These are phyloP conservation scores for Hydropsyche betteni DNA, from an alignment of 2,888 invertebrate species.

Conservation along the genomic window DNA sequence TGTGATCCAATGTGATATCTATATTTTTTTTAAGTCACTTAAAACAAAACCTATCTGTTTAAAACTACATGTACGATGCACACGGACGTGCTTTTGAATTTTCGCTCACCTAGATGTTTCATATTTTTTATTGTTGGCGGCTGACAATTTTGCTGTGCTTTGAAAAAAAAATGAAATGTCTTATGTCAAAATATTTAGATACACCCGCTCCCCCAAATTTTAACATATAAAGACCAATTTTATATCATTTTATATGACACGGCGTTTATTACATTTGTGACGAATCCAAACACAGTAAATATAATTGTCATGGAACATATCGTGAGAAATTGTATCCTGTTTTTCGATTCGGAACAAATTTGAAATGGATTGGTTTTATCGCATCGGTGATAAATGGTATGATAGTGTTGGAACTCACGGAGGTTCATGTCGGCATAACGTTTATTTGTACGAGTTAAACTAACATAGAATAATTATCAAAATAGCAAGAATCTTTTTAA, in stretches of 20 bases:
- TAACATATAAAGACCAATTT: too few species aligned
- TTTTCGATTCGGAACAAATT: too few species aligned
- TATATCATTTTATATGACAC: too few species aligned
- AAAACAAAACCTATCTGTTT: constrained; percentile 11
- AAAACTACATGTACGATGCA: neutral
- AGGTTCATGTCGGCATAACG: neutral
- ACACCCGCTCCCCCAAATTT: too few species aligned
- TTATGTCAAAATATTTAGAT: too few species aligned
- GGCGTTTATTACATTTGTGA: too few species aligned
- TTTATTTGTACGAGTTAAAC: neutral
- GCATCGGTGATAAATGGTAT: constrained; percentile 19
- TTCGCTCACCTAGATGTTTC: constrained; percentile 25
- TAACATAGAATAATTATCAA: constrained; percentile 14
- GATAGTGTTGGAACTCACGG: constrained; percentile 15
- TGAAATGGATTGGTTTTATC: too few species aligned
- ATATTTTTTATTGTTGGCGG: constrained; percentile 18
- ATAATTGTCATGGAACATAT: too few species aligned
- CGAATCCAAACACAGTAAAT: too few species aligned
- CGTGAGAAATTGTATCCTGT: too few species aligned
- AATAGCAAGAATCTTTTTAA: constrained; percentile 15
- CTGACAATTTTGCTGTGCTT: constrained; percentile 24
- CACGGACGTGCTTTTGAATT: constrained; percentile 16
- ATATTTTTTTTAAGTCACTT: constrained; percentile 30
- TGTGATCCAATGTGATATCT: constrained; percentile 40
- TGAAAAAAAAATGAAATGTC: too few species aligned